A percentile compares a stretch with the other conserved stretches of the same genome.
Evolutionary conservation across 2,797 vertebrate species (phyloP).

Genomic region (Enteromius mattozi): DNA sequence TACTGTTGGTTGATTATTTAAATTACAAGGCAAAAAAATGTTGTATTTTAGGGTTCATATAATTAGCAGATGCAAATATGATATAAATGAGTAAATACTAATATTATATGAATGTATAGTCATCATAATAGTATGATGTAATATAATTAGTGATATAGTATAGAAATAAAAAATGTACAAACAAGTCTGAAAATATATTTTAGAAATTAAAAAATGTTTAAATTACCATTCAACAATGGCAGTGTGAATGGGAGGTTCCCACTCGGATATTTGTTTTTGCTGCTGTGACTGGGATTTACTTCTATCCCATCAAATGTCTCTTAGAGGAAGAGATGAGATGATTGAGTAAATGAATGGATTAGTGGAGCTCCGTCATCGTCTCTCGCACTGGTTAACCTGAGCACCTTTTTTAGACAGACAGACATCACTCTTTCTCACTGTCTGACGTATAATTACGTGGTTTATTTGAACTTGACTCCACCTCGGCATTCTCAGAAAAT

Average conservation of each 20-base stretch:
- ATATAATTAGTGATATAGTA: not conserved
- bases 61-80: not conserved
- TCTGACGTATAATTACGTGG: not conserved
- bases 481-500: not conserved
- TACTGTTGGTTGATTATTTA: not conserved
- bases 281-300: not conserved
- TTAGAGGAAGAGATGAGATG: conserved; percentile 14
- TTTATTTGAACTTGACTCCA: not conserved
- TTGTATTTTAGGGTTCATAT: not conserved
- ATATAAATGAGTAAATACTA: not conserved
- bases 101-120: not conserved
- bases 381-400: not conserved
- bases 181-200: not conserved
- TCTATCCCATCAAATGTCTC: conserved; percentile 17
- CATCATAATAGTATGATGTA: not conserved
- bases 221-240: not conserved
- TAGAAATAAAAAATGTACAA: not conserved
- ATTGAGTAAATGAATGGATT: conserved; percentile 16
- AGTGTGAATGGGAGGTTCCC: not conserved
- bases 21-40: not conserved
- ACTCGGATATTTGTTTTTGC: not conserved
- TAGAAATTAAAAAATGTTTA: not conserved
- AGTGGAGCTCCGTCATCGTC: not conserved
- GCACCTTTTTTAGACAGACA: conserved; percentile 7
- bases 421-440: conserved; percentile 8